Conservation (phyloP, 1,140 invertebrate genomes). For the Nasonia vitripennis region DNA sequence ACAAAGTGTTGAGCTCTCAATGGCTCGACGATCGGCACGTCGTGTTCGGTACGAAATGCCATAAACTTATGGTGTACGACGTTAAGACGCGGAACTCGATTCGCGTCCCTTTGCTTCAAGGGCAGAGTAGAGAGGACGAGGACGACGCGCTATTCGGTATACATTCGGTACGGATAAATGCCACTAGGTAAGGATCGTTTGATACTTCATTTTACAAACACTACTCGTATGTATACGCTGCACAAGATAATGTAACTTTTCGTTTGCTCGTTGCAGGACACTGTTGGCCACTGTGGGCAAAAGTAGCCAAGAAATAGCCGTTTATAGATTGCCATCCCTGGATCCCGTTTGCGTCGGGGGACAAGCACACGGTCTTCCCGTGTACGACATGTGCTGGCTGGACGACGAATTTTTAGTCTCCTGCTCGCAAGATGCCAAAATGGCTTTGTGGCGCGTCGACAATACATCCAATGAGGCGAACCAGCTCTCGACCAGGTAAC, state of each 20-base stretch:
- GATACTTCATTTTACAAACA: not conserved
- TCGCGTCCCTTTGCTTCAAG: constrained; percentile 88
- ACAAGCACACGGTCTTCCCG: constrained; percentile 91
- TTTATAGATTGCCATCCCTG: constrained; percentile 93
- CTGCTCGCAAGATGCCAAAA: constrained; percentile 92
- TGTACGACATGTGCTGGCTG: constrained; percentile 97
- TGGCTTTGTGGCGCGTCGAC: constrained; percentile 86
- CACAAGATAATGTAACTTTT: constrained; percentile 7
- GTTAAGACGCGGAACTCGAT: constrained; percentile 78
- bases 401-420: constrained; percentile 98
- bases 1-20: constrained; percentile 97
- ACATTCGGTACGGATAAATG: constrained; percentile 95
- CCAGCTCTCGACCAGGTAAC: constrained; percentile 70
- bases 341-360: constrained; percentile 97
- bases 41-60: constrained; percentile 97
- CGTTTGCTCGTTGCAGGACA: constrained; percentile 74
- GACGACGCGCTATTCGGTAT: constrained; percentile 89
- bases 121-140: constrained; percentile 75
- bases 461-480: constrained; percentile 72
- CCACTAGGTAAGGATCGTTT: constrained; percentile 78
- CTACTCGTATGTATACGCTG: not conserved
- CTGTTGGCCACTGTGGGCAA: constrained; percentile 92
- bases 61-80: constrained; percentile 84
- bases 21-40: constrained; percentile 96
- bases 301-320: constrained; percentile 94